Conservation (phyloP, 1,140 invertebrate species). For the Metopolophium dirhodum region DNA sequence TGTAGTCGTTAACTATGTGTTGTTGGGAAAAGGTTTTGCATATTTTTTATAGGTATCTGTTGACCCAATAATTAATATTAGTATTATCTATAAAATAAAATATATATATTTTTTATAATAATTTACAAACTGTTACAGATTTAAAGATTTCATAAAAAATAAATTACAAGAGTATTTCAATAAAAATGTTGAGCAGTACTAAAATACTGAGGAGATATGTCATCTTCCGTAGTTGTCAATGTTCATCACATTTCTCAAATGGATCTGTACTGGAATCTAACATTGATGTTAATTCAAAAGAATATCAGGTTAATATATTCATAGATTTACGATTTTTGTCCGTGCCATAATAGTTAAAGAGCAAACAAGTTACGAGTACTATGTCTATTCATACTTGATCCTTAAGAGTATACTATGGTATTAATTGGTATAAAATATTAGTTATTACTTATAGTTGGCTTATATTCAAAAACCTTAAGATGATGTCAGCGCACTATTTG, state of each 20-base stretch:
- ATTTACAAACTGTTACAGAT: slow-evolving; percentile 22
- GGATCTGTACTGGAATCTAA: slow-evolving; percentile 37
- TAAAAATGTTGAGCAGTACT: slow-evolving; percentile 17
- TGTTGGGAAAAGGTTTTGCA: background rate
- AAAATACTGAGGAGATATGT: slow-evolving; percentile 1
- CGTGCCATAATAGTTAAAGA: background rate
- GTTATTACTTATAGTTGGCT: background rate
- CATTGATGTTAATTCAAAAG: slow-evolving; percentile 43
- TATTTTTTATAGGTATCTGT: slow-evolving; percentile 1
- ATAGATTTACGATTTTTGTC: background rate
- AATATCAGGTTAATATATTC: slow-evolving; percentile 45
- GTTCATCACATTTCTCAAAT: background rate
- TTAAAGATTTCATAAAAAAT: background rate
- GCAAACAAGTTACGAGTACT: background rate
- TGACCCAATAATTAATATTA: background rate
- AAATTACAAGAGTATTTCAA: background rate
- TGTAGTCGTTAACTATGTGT: background rate
- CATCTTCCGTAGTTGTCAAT: background rate
- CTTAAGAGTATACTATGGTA: too few relatives aligned
- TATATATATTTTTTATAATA: background rate
- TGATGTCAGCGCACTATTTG: too few relatives aligned
- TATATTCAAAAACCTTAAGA: background rate
- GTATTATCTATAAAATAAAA: background rate
- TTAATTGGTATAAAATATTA: too few relatives aligned
- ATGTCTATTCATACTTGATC: background rate